These are phyloP conservation scores for Syrista parreyssii DNA, from an alignment of 2,888 invertebrate species.

Conservation along the genomic window DNA sequence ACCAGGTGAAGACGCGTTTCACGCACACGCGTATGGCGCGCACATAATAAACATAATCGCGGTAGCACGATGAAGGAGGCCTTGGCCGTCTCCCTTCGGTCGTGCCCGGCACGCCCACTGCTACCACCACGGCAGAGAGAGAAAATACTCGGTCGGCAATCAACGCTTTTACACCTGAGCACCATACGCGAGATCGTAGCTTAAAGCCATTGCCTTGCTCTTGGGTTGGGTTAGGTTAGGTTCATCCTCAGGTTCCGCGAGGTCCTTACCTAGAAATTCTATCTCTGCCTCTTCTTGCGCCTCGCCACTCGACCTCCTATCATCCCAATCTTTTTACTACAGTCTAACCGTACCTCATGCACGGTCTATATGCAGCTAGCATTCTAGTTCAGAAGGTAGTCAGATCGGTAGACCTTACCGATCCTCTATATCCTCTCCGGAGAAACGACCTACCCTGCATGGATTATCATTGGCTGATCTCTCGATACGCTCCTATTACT, in stretches of 20 bases:
- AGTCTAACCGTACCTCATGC: not conserved
- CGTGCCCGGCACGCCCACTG: slow-evolving; percentile 62
- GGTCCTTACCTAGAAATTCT: not conserved
- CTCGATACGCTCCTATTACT: slow-evolving; percentile 48
- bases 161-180: slow-evolving; percentile 64
- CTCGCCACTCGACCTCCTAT: not conserved
- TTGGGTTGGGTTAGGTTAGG: not conserved
- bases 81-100: slow-evolving; percentile 62
- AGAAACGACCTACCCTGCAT: slow-evolving; percentile 38
- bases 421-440: not conserved
- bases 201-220: not conserved
- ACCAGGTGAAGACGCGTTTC: not conserved
- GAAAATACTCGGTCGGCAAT: slow-evolving; percentile 60
- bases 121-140: slow-evolving; percentile 53
- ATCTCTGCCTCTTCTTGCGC: not conserved
- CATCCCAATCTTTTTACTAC: not conserved
- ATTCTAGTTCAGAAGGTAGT: not conserved
- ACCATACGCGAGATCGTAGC: slow-evolving; percentile 28
- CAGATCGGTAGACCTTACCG: not conserved
- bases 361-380: not conserved
- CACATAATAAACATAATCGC: slow-evolving; percentile 59
- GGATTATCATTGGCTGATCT: slow-evolving; percentile 49
- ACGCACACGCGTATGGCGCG: not conserved
- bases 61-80: slow-evolving; percentile 58
- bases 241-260: not conserved